A percentile compares a stretch with the other conserved stretches of the same genome.
phyloP scores from a whole-genome alignment of 1,140 invertebrate species.

The Cydia strobilella region DNA sequence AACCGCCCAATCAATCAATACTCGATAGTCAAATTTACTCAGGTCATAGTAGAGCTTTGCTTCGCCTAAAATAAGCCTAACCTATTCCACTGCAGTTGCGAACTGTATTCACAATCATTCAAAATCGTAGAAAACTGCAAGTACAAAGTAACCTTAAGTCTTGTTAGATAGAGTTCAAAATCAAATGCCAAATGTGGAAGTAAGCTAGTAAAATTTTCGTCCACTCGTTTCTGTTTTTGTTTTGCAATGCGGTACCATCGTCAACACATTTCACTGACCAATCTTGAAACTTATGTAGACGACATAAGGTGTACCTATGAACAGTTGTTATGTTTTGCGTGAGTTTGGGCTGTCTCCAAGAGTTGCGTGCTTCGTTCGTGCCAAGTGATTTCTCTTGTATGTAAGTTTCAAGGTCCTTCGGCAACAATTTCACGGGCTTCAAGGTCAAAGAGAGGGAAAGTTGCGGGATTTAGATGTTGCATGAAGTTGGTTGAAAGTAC shows the following conservation, averaged over 20 bases:
- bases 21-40: slow-evolving; percentile 3
- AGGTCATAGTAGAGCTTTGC: background rate
- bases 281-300: background rate
- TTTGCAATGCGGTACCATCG: background rate
- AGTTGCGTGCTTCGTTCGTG: background rate
- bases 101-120: background rate
- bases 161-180: background rate
- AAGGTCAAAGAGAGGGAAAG: background rate
- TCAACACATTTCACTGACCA: too few relatives aligned
- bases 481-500: background rate
- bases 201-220: background rate
- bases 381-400: slow-evolving; percentile 16
- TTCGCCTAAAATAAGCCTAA: background rate
- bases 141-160: background rate
- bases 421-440: background rate
- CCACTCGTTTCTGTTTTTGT: slow-evolving; percentile 4
- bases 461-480: background rate
- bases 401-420: slow-evolving; percentile 10
- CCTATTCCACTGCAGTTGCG: background rate
- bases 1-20: background rate
- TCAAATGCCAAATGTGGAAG: background rate
- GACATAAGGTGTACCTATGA: background rate
- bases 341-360: background rate
- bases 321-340: background rate
- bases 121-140: background rate